Percentiles rank a stretch among this genome's conserved stretches.
Evolutionary conservation across 2,797 vertebrate species (phyloP).

Genomic region (Megalops cyprinoides): DNA sequence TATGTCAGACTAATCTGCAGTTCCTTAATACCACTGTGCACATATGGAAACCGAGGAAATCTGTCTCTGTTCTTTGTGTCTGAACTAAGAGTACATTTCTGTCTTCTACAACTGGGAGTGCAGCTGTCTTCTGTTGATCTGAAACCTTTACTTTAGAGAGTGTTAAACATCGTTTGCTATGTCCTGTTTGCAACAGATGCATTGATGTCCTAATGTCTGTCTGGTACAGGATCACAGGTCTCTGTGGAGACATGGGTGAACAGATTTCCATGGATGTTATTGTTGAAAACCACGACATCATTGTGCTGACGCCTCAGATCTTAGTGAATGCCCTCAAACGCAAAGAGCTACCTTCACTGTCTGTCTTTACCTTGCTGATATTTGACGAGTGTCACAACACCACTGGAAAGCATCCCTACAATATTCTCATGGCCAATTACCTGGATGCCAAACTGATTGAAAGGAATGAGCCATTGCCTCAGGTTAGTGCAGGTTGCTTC

Average conservation of each 20-base stretch:
- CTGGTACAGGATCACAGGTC: constrained; percentile 61
- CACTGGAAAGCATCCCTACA: constrained; percentile 71
- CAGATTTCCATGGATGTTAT: constrained; percentile 50
- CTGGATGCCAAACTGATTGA: constrained; percentile 67
- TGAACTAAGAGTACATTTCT: background rate
- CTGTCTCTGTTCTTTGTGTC: background rate
- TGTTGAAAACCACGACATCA: constrained; percentile 68
- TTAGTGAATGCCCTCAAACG: constrained; percentile 71
- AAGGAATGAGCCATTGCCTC: constrained; percentile 57
- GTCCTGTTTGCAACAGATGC: background rate
- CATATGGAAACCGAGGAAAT: no score
- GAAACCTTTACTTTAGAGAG: background rate
- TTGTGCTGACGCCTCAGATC: constrained; percentile 78
- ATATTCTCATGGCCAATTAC: constrained; percentile 71
- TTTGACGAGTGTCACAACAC: constrained; percentile 82
- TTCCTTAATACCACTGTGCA: background rate
- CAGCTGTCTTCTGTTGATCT: background rate
- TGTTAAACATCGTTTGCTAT: background rate
- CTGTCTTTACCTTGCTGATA: constrained; percentile 74
- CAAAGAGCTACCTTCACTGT: constrained; percentile 62
- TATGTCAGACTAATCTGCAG: no score
- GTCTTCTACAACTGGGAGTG: no score
- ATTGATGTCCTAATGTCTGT: constrained; percentile 1
- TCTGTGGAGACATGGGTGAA: constrained; percentile 68
- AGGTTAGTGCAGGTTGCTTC: constrained; percentile 59